A percentile compares a stretch with the other conserved stretches of the same genome.
phyloP scores from a whole-genome alignment of 2,797 vertebrate species.

The Acipenser transmontanus region DNA sequence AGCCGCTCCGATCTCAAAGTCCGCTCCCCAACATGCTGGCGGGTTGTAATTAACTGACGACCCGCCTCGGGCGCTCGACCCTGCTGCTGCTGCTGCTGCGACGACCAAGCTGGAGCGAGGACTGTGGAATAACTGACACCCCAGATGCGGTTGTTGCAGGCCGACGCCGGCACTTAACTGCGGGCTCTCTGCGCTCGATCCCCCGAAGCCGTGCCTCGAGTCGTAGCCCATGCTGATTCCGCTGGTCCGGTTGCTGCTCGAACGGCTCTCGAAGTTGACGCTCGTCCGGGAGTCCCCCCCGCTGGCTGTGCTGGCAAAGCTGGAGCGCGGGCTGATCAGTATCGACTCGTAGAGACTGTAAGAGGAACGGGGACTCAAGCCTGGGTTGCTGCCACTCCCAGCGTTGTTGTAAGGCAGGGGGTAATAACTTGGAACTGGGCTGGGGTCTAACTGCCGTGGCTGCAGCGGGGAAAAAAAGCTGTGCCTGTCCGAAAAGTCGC shows the following conservation, averaged over 20 bases:
- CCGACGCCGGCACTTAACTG: no score
- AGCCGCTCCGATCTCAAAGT: conserved; percentile 7
- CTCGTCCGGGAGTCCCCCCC: conserved; percentile 60
- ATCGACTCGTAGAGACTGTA: conserved; percentile 73
- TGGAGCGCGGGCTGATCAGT: conserved; percentile 72
- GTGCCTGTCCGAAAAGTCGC: conserved; percentile 59
- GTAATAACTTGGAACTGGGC: conserved; percentile 26
- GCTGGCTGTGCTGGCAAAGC: conserved; percentile 77
- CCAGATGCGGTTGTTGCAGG: not conserved
- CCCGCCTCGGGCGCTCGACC: no score
- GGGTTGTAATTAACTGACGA: no score
- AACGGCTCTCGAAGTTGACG: conserved; percentile 44
- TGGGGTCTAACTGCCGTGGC: conserved; percentile 50
- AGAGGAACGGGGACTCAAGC: conserved; percentile 67
- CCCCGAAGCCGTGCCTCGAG: conserved; percentile 56
- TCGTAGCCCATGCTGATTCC: conserved; percentile 84
- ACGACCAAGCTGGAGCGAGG: not conserved
- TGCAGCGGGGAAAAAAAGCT: conserved; percentile 47
- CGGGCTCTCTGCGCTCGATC: conserved; percentile 42
- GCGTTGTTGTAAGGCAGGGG: conserved; percentile 21
- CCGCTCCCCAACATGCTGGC: not conserved
- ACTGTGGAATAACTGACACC: not conserved
- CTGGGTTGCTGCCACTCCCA: conserved; percentile 44
- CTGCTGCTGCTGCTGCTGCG: no score
- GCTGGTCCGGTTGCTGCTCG: conserved; percentile 81